These are phyloP conservation scores for Amphimallon solstitiale DNA, from an alignment of 2,888 invertebrate genomes.

Conservation along the genomic window DNA sequence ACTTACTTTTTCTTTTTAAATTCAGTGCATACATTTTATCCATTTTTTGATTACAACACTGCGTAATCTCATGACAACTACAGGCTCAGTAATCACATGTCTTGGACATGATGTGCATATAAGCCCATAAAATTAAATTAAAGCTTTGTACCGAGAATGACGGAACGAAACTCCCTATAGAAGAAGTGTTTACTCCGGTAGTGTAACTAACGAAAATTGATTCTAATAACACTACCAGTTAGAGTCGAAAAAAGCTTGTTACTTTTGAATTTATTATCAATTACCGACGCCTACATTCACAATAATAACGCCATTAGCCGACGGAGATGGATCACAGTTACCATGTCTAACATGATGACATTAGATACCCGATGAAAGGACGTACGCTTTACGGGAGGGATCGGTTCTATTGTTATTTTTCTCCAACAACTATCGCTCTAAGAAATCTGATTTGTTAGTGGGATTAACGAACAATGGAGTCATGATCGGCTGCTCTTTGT, in stretches of 20 bases:
- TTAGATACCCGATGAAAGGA: conserved; percentile 9
- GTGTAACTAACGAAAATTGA: neutral
- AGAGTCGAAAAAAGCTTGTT: neutral
- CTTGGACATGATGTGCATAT: too few species aligned
- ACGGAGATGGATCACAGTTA: conserved; percentile 18
- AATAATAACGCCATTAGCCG: neutral
- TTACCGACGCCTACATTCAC: neutral
- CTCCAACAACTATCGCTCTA: conserved; percentile 23
- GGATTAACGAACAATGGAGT: conserved; percentile 32
- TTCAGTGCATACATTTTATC: too few species aligned
- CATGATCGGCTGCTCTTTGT: conserved; percentile 27
- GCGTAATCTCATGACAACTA: too few species aligned
- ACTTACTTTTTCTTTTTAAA: too few species aligned
- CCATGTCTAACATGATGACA: conserved; percentile 12
- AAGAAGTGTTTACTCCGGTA: neutral
- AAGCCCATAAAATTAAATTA: too few species aligned
- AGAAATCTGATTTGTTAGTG: conserved; percentile 29
- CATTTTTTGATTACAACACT: too few species aligned
- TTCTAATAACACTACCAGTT: neutral
- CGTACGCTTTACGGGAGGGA: conserved; percentile 7
- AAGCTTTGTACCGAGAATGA: too few species aligned
- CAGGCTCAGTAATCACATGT: too few species aligned
- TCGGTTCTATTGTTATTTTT: conserved; percentile 29
- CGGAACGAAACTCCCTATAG: too few species aligned
- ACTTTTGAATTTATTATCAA: conserved; percentile 8